Evolutionary conservation across 2,113 vertebrate genomes (phyloP).

Genomic region (Onychostruthus taczanowskii): DNA sequence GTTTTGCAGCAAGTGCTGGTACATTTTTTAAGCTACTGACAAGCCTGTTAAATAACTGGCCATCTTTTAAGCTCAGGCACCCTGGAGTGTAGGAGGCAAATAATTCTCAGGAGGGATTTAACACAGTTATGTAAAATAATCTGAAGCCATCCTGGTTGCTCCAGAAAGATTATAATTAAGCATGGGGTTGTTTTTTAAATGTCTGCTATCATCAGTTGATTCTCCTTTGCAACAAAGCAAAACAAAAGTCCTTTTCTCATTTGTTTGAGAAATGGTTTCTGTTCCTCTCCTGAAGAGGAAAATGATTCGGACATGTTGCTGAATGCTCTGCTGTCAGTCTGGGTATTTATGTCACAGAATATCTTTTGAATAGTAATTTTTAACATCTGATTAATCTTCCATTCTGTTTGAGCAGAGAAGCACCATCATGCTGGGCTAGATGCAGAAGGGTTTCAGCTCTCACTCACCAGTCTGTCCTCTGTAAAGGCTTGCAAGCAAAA

Average conservation of each 20-base stretch:
- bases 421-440: neutral
- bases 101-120: constrained; percentile 60
- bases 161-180: constrained; percentile 49
- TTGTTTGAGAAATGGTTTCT: constrained; percentile 44
- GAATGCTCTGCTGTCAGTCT: neutral
- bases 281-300: constrained; percentile 31
- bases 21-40: constrained; percentile 38
- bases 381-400: constrained; percentile 22
- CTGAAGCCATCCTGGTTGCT: constrained; percentile 45
- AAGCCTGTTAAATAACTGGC: constrained; percentile 67
- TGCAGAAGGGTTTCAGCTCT: accelerated
- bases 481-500: neutral
- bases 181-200: neutral
- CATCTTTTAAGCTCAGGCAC: constrained; percentile 59
- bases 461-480: neutral
- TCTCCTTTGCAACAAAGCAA: constrained; percentile 2
- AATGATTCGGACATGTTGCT: neutral
- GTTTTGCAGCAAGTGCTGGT: constrained; percentile 26
- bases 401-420: neutral
- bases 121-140: constrained; percentile 68
- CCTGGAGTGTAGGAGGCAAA: constrained; percentile 55
- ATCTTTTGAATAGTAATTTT: constrained; percentile 37
- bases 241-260: neutral
- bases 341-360: constrained; percentile 13
- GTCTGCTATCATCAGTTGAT: neutral